Evolutionary conservation across 2,113 vertebrate species (phyloP).

Genomic region (Epinephelus lanceolatus): DNA sequence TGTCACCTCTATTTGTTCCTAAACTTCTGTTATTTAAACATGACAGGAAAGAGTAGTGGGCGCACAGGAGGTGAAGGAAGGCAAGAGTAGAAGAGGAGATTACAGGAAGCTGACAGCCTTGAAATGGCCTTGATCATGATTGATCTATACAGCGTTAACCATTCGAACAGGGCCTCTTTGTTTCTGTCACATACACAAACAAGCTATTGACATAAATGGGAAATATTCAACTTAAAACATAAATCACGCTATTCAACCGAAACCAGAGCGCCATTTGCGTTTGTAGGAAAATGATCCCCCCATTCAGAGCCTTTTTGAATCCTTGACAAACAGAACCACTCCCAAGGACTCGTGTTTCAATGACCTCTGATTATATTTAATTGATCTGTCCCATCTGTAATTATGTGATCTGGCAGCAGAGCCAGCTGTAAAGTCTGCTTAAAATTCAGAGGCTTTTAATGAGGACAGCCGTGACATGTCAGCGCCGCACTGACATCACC

Average conservation of each 20-base stretch:
- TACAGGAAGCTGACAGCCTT: too few relatives aligned
- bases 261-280: background rate
- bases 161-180: slow-evolving; percentile 1
- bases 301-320: background rate
- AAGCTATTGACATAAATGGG: slow-evolving; percentile 7
- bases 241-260: background rate
- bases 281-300: background rate
- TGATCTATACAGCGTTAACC: background rate
- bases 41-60: too few relatives aligned
- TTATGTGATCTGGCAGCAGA: slow-evolving; percentile 31
- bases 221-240: slow-evolving; percentile 4
- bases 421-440: slow-evolving; percentile 28
- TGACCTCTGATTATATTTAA: slow-evolving; percentile 20
- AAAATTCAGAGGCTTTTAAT: slow-evolving; percentile 37
- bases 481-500: slow-evolving; percentile 43
- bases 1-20: too few relatives aligned
- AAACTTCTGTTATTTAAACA: too few relatives aligned
- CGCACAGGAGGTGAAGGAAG: too few relatives aligned
- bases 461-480: slow-evolving; percentile 52
- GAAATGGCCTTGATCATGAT: too few relatives aligned
- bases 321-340: background rate
- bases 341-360: background rate
- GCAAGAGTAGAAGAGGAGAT: too few relatives aligned
- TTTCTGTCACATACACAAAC: slow-evolving; percentile 13
- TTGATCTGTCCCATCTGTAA: slow-evolving; percentile 26